A percentile compares a stretch with the other conserved stretches of the same genome.
Conservation (phyloP, 2,113 vertebrate genomes). For the Sitta europaea region DNA sequence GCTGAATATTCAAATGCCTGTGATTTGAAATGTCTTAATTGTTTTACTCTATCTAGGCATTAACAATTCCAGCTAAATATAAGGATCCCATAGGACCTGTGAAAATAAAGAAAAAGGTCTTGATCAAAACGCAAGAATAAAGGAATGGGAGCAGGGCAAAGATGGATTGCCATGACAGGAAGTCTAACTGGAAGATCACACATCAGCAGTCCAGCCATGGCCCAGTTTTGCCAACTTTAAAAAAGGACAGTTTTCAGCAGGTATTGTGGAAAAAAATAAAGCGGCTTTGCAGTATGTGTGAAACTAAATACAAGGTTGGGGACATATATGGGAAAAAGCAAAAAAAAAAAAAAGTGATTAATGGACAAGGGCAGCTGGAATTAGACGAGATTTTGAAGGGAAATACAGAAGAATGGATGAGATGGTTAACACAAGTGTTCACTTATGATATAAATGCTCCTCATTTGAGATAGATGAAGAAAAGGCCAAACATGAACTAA, state of each 20-base stretch:
- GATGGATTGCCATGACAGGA: not conserved
- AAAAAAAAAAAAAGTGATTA: not conserved
- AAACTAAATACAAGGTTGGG: not conserved
- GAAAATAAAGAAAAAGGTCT: not conserved
- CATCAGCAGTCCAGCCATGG: not conserved
- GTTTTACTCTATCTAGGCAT: not conserved
- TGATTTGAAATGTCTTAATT: not conserved
- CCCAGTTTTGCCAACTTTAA: not conserved
- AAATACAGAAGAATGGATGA: not conserved
- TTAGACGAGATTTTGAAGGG: not conserved
- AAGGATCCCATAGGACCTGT: not conserved
- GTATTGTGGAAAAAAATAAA: not conserved
- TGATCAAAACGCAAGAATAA: not conserved
- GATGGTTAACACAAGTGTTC: not conserved
- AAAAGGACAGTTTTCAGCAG: not conserved
- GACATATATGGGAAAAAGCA: not conserved
- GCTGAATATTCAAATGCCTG: not conserved
- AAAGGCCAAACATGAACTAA: not conserved
- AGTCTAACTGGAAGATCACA: not conserved
- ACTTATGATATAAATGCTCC: not conserved
- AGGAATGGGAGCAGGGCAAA: not conserved
- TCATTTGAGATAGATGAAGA: not conserved
- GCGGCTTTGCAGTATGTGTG: not conserved
- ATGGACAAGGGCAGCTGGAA: not conserved
- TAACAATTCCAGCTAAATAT: not conserved